Conservation (phyloP, 2,113 vertebrate genomes). For the Myrmecophaga tridactyla region DNA sequence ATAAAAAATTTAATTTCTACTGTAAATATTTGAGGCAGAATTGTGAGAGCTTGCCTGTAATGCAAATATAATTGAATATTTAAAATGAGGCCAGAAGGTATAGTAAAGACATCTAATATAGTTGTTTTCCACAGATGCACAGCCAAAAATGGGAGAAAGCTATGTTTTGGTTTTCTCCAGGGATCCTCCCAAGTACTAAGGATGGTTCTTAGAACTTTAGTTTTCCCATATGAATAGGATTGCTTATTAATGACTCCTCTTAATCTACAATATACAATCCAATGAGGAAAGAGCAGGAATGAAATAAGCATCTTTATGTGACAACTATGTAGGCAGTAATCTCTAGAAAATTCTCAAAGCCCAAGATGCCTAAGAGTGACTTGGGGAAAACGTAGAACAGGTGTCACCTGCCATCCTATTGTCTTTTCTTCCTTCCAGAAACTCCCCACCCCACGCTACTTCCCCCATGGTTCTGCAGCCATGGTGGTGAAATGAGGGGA, state of each 20-base stretch:
- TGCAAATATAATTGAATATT: background rate
- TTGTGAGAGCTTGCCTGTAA: background rate
- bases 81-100: background rate
- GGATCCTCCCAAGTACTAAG: constrained; percentile 1
- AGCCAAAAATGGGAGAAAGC: background rate
- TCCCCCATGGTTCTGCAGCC: background rate
- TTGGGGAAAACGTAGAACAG: background rate
- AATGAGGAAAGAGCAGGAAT: background rate
- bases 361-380: background rate
- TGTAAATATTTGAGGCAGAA: constrained; percentile 9
- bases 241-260: constrained; percentile 12
- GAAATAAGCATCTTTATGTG: background rate
- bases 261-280: constrained; percentile 4
- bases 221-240: background rate
- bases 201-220: background rate
- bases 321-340: background rate
- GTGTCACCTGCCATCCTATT: background rate
- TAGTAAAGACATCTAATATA: background rate
- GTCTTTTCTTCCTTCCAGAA: background rate
- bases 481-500: background rate
- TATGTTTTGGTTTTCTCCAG: constrained; percentile 1
- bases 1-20: constrained; percentile 8
- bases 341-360: constrained; percentile 12
- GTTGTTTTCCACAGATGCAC: background rate
- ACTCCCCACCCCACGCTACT: background rate